A percentile compares a stretch with the other conserved stretches of the same genome.
Conservation (phyloP, 2,888 invertebrate species). For the Argyra leucocephala region DNA sequence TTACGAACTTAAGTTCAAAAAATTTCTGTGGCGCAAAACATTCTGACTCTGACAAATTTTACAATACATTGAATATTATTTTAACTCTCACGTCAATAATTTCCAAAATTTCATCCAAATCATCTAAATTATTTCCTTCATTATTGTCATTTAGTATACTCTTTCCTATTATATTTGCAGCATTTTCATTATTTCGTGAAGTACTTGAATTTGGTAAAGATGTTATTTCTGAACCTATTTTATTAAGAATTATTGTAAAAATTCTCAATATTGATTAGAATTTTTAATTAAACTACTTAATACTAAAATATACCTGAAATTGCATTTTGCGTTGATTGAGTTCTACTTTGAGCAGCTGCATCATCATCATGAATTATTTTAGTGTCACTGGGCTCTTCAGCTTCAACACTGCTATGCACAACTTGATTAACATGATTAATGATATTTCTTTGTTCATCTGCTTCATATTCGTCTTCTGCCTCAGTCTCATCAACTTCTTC, state of each 20-base stretch:
- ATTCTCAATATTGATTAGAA: neutral
- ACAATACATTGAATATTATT: too few relatives aligned
- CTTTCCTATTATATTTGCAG: neutral
- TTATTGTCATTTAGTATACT: conserved; percentile 16
- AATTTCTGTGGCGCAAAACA: too few relatives aligned
- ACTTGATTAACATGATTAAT: conserved; percentile 23
- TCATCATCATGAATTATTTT: neutral
- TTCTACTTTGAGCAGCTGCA: neutral
- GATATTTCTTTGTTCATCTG: conserved; percentile 20
- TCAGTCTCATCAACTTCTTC: conserved; percentile 22
- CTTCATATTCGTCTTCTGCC: conserved; percentile 23
- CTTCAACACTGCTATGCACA: conserved; percentile 4
- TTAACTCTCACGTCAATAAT: conserved; percentile 21
- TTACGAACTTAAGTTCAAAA: too few relatives aligned
- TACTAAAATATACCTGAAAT: neutral
- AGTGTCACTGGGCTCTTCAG: neutral
- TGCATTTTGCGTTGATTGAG: neutral
- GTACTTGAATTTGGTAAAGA: neutral
- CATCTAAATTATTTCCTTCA: conserved; percentile 19
- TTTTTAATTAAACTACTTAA: neutral
- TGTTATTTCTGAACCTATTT: neutral
- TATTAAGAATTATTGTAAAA: neutral
- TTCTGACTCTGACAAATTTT: too few relatives aligned
- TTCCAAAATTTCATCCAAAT: conserved; percentile 20
- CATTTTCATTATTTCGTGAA: neutral